These are phyloP conservation scores for Pholis gunnellus DNA, from an alignment of 2,113 vertebrate genomes.

Conservation along the genomic window DNA sequence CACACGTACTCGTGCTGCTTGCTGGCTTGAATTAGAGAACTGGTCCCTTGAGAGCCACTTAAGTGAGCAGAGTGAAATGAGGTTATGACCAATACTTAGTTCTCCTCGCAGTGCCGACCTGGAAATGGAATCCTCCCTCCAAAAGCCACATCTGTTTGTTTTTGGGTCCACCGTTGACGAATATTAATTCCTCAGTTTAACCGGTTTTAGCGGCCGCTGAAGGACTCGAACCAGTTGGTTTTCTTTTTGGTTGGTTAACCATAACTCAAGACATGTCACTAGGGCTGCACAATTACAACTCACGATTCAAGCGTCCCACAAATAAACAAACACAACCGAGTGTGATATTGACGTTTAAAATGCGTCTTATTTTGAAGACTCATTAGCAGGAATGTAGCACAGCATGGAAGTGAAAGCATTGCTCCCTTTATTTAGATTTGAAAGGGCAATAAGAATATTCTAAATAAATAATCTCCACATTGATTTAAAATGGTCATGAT, in stretches of 20 bases:
- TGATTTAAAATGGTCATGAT: too few species aligned
- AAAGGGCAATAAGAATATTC: not conserved
- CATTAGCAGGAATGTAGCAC: not conserved
- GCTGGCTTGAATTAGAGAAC: slow-evolving; percentile 65
- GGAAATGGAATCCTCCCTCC: slow-evolving; percentile 54
- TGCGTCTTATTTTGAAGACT: not conserved
- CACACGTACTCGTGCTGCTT: slow-evolving; percentile 20
- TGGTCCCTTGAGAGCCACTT: slow-evolving; percentile 64
- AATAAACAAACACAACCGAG: too few species aligned
- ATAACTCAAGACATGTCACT: not conserved
- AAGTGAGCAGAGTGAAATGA: slow-evolving; percentile 72
- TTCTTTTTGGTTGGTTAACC: not conserved
- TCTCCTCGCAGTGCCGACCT: slow-evolving; percentile 47
- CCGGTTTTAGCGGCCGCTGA: not conserved
- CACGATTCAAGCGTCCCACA: too few species aligned
- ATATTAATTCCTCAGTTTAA: slow-evolving; percentile 1
- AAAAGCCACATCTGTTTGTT: slow-evolving; percentile 49
- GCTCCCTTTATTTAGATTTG: too few species aligned
- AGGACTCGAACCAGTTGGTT: slow-evolving; percentile 3
- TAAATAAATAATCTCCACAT: too few species aligned
- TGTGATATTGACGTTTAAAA: too few species aligned
- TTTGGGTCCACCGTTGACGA: slow-evolving; percentile 13
- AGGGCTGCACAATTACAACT: too few species aligned
- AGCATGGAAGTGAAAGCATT: not conserved
- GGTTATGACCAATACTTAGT: slow-evolving; percentile 71